Conservation (phyloP, 2,888 invertebrate genomes). For the Lasioglossum morio region DNA sequence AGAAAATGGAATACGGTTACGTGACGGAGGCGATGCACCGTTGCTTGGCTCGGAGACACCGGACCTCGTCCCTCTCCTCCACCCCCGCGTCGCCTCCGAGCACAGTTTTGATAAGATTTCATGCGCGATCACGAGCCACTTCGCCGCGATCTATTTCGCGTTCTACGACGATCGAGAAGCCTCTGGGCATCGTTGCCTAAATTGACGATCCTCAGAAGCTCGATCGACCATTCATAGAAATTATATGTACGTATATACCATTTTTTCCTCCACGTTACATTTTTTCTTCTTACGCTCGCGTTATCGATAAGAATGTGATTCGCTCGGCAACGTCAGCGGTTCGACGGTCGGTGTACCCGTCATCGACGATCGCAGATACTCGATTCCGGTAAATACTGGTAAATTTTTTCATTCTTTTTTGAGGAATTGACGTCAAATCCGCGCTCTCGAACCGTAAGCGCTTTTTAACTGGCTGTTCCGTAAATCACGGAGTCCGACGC, state of each 20-base stretch:
- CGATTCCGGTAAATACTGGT: conserved; percentile 50
- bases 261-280: background rate
- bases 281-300: background rate
- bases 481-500: conserved; percentile 1
- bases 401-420: conserved; percentile 46
- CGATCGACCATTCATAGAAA: conserved; percentile 25
- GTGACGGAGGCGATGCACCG: conserved; percentile 13
- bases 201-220: background rate
- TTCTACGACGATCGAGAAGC: background rate
- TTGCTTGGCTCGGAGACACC: background rate
- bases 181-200: background rate
- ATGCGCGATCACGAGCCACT: conserved; percentile 17
- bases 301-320: background rate
- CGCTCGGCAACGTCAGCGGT: conserved; percentile 4
- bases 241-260: background rate
- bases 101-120: conserved; percentile 21
- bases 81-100: background rate
- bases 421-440: conserved; percentile 63
- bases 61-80: background rate
- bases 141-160: conserved; percentile 16
- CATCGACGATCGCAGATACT: conserved; percentile 51
- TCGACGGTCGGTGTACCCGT: conserved; percentile 31
- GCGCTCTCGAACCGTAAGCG: conserved; percentile 21
- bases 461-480: conserved; percentile 36
- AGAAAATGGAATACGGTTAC: conserved; percentile 30